A percentile compares a stretch with the other conserved stretches of the same genome.
Evolutionary conservation across 2,797 vertebrate genomes (phyloP).

Genomic region (Semaprochilodus insignis): DNA sequence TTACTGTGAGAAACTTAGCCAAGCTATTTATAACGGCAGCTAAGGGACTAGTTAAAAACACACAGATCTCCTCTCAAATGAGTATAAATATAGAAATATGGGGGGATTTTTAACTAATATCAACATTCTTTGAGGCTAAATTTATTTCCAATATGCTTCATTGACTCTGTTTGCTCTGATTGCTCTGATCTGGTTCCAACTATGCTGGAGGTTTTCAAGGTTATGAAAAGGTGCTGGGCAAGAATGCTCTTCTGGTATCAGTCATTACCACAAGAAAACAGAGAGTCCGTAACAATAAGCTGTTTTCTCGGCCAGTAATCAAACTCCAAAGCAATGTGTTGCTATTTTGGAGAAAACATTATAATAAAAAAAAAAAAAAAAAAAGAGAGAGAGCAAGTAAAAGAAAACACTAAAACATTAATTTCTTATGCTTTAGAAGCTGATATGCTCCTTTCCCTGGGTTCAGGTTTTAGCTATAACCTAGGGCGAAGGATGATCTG

Average conservation of each 20-base stretch:
- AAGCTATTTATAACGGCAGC: not conserved
- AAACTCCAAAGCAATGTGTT: not conserved
- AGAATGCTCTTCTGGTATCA: not conserved
- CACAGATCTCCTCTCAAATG: not conserved
- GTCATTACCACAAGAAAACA: not conserved
- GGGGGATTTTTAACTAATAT: not conserved
- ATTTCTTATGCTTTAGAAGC: not conserved
- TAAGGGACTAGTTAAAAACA: not conserved
- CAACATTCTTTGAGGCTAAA: not conserved
- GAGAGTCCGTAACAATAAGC: not conserved
- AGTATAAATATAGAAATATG: not conserved
- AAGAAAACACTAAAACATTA: not conserved
- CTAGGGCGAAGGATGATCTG: not conserved
- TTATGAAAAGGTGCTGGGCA: not conserved
- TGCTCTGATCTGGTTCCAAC: not conserved
- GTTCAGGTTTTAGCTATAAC: not conserved
- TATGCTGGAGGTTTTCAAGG: not conserved
- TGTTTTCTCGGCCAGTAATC: not conserved
- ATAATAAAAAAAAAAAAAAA: not conserved
- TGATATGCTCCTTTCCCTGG: not conserved
- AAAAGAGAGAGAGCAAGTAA: too few relatives aligned
- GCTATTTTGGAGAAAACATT: not conserved
- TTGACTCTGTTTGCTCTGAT: too few relatives aligned
- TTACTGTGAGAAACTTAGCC: not conserved
- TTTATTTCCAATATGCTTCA: not conserved